Percentiles rank a stretch among this genome's conserved stretches.
Conservation (phyloP, 1,140 invertebrate genomes). For the Luehdorfia chinensis region DNA sequence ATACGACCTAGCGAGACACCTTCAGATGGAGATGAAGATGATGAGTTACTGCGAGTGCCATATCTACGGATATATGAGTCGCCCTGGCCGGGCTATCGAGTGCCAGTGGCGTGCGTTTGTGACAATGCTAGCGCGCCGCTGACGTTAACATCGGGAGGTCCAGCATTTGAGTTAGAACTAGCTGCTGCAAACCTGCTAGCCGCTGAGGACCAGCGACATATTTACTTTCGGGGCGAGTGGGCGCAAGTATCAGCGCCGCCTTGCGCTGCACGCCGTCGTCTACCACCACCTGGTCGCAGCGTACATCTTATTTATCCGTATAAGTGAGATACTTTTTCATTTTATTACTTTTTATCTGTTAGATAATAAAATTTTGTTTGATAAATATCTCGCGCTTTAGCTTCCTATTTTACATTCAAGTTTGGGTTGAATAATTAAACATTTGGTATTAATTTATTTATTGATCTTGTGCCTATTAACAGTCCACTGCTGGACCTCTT, state of each 20-base stretch:
- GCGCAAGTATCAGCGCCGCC: constrained; percentile 57
- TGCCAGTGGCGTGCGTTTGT: constrained; percentile 83
- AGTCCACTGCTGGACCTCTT: too few species aligned
- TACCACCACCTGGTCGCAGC: constrained; percentile 81
- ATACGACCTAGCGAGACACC: constrained; percentile 29
- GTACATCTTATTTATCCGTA: constrained; percentile 79
- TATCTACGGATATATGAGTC: constrained; percentile 57
- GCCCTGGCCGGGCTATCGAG: constrained; percentile 60
- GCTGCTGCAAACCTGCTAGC: constrained; percentile 75
- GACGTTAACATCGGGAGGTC: constrained; percentile 32
- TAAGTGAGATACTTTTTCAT: constrained; percentile 30
- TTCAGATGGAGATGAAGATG: constrained; percentile 49
- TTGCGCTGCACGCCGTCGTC: constrained; percentile 57
- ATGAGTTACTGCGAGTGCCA: constrained; percentile 39
- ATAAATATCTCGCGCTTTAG: too few species aligned
- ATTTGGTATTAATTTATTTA: too few species aligned
- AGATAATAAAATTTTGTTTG: background rate
- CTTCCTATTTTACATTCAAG: too few species aligned
- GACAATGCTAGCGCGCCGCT: constrained; percentile 76
- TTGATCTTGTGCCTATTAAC: too few species aligned
- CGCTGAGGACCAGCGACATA: constrained; percentile 83
- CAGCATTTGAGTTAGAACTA: constrained; percentile 68
- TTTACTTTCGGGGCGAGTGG: constrained; percentile 84
- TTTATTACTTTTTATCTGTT: background rate
- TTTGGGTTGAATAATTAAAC: too few species aligned